These are phyloP conservation scores for Cataglyphis cursor DNA, from an alignment of 2,888 invertebrate species.

Conservation along the genomic window DNA sequence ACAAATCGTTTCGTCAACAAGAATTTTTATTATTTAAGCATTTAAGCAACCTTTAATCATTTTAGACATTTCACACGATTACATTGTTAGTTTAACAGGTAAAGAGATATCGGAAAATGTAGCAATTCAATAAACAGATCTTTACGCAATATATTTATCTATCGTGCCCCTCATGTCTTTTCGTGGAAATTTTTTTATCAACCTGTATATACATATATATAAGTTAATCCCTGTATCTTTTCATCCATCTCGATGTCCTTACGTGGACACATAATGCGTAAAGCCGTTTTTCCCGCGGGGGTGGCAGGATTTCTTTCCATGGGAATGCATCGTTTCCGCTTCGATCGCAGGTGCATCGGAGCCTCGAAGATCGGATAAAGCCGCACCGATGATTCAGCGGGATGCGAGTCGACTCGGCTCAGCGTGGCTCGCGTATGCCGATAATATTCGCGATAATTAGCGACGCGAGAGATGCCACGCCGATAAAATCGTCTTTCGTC, in stretches of 20 bases:
- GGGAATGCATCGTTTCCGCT: conserved; percentile 71
- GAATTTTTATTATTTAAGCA: conserved; percentile 28
- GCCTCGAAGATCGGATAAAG: conserved; percentile 28
- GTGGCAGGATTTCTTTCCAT: conserved; percentile 67
- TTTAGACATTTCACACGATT: conserved; percentile 56
- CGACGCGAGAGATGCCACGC: conserved; percentile 53
- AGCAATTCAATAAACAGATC: conserved; percentile 1
- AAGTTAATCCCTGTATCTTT: not conserved
- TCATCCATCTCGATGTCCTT: not conserved
- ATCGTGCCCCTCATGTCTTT: not conserved
- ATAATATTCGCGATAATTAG: conserved; percentile 76
- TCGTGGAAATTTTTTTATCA: not conserved
- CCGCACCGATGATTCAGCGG: conserved; percentile 68
- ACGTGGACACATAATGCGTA: not conserved
- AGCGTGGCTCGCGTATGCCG: conserved; percentile 33
- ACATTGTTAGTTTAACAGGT: conserved; percentile 32
- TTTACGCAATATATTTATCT: not conserved
- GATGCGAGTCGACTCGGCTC: conserved; percentile 28
- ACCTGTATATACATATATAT: no score
- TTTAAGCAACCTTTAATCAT: no score
- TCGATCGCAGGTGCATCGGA: conserved; percentile 60
- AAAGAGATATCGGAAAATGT: conserved; percentile 2
- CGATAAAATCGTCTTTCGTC: conserved; percentile 66
- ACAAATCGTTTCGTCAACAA: conserved; percentile 66
- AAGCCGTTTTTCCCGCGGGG: conserved; percentile 55